These are phyloP conservation scores for Proteles cristata DNA, from an alignment of 2,113 vertebrate genomes.

Conservation along the genomic window DNA sequence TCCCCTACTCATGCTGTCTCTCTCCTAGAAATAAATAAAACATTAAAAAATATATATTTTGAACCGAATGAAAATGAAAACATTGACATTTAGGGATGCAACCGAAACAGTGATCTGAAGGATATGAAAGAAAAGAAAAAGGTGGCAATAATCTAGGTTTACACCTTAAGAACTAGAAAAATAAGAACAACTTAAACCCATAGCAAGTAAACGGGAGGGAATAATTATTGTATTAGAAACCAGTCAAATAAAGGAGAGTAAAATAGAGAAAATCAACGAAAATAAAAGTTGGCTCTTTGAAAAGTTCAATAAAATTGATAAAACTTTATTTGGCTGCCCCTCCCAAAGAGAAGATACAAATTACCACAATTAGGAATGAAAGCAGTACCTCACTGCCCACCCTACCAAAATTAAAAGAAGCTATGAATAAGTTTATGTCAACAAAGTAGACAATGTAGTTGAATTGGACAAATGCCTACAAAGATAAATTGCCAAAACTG, in stretches of 20 bases:
- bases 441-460: background rate
- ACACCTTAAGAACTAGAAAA: background rate
- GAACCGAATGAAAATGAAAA: constrained; percentile 39
- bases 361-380: background rate
- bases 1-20: too few species aligned
- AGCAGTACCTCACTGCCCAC: background rate
- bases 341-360: background rate
- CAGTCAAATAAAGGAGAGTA: background rate
- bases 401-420: background rate
- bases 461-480: background rate
- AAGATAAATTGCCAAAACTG: constrained; percentile 12
- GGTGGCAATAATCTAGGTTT: background rate
- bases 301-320: background rate
- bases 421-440: background rate
- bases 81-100: background rate
- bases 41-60: too few species aligned
- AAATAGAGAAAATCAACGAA: constrained; percentile 15
- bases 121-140: background rate
- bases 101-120: background rate
- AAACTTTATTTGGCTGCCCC: background rate
- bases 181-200: background rate
- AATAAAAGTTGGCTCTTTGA: background rate
- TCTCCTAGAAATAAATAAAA: too few species aligned
- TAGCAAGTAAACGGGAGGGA: background rate
- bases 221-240: background rate